Evolutionary conservation across 2,113 vertebrate genomes (phyloP).

Genomic region (Microtus richardsoni): DNA sequence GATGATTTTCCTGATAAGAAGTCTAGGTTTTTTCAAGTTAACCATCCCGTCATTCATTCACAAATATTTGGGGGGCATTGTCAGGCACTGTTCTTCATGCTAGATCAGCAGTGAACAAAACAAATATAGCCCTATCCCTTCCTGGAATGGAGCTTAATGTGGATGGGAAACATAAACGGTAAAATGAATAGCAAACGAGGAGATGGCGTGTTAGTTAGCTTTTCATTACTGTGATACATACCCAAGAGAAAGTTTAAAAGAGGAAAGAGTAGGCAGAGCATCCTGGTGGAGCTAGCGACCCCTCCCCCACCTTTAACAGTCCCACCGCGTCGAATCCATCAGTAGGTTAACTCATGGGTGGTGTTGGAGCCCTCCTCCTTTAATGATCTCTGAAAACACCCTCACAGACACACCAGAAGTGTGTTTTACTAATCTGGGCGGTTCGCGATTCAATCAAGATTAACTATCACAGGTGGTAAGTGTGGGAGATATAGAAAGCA

Average conservation of each 20-base stretch:
- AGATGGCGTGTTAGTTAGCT: background rate
- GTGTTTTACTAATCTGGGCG: background rate
- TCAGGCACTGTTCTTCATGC: background rate
- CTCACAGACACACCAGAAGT: background rate
- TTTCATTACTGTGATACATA: background rate
- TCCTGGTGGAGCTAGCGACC: background rate
- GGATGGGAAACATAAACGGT: background rate
- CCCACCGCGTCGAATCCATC: background rate
- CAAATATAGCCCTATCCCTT: background rate
- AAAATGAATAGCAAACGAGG: background rate
- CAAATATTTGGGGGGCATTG: background rate
- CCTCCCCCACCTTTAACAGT: background rate
- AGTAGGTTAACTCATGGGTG: background rate
- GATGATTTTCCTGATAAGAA: background rate
- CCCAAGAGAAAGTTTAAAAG: background rate
- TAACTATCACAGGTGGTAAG: background rate
- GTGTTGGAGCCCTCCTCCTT: background rate
- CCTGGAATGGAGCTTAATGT: background rate
- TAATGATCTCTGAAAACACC: background rate
- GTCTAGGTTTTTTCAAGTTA: background rate
- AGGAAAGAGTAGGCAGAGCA: background rate
- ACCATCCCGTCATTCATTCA: background rate
- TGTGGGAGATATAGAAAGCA: background rate
- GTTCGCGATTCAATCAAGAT: background rate
- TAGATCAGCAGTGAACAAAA: background rate